Evolutionary conservation across 2,113 vertebrate genomes (phyloP).

Genomic region (Poeciliopsis turrubarensis): DNA sequence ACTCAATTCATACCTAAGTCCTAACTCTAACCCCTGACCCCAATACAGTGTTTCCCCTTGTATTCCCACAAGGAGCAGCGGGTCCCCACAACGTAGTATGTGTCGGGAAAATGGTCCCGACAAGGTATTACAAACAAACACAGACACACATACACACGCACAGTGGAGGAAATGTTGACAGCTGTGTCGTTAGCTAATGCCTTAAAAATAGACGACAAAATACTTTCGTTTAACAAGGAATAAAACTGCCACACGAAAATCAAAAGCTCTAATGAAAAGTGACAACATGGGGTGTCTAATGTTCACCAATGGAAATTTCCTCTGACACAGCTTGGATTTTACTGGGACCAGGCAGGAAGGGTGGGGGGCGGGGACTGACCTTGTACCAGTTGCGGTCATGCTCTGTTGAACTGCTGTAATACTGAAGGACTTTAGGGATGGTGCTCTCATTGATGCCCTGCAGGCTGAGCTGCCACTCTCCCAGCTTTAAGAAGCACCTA

Average conservation of each 20-base stretch:
- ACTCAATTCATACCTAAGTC: too few relatives aligned
- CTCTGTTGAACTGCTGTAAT: conserved; percentile 96
- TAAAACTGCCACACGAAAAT: conserved; percentile 15
- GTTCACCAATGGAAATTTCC: conserved; percentile 16
- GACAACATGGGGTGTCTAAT: conserved; percentile 3
- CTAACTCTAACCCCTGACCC: too few relatives aligned
- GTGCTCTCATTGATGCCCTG: conserved; percentile 99
- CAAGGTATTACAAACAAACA: not conserved
- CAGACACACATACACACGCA: not conserved
- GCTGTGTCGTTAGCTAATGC: conserved; percentile 24
- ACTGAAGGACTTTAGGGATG: conserved; percentile 96
- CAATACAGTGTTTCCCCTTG: too few relatives aligned
- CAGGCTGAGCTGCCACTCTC: conserved; percentile 97
- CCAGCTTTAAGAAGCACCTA: conserved; percentile 97
- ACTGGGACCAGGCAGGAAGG: conserved; percentile 11
- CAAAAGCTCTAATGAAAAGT: conserved; percentile 11
- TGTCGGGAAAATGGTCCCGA: too few relatives aligned
- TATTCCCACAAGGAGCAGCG: too few relatives aligned
- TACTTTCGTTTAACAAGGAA: conserved; percentile 5
- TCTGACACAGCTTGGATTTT: conserved; percentile 50
- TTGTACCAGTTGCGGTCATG: conserved; percentile 99
- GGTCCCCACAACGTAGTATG: too few relatives aligned
- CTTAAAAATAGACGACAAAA: not conserved
- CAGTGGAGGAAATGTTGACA: conserved; percentile 16
- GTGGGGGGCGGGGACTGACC: conserved; percentile 75